Evolutionary conservation across 2,113 vertebrate genomes (phyloP).

Genomic region (Colossoma macropomum): DNA sequence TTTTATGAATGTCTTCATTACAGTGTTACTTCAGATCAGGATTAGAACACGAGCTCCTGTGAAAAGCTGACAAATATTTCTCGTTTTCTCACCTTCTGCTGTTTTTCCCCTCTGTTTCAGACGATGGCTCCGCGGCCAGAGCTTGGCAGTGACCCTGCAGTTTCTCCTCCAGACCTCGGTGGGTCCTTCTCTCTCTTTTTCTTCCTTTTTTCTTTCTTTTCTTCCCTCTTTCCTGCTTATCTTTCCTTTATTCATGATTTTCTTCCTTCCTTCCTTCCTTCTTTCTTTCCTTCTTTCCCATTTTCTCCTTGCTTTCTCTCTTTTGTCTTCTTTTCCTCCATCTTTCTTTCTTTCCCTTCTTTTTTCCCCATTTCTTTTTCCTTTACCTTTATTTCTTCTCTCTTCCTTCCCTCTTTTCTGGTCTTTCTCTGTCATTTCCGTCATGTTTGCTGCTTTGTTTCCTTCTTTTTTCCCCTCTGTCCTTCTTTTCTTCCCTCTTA

Average conservation of each 20-base stretch:
- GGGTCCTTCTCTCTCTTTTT: not conserved
- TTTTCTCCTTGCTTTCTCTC: not conserved
- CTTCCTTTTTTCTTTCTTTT: not conserved
- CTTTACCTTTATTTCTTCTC: too few relatives aligned
- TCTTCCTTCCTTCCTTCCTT: not conserved
- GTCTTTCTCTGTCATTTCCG: not conserved
- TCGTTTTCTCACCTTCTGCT: not conserved
- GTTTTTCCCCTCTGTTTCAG: constrained; percentile 61
- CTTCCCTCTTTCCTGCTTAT: not conserved
- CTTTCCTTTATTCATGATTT: too few relatives aligned
- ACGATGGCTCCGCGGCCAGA: constrained; percentile 89
- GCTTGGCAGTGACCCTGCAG: constrained; percentile 72
- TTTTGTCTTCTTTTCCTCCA: not conserved
- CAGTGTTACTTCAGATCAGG: too few relatives aligned
- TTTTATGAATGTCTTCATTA: too few relatives aligned
- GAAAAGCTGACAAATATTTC: too few relatives aligned
- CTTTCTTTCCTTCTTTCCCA: not conserved
- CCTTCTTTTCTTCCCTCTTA: not conserved
- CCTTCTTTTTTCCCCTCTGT: not conserved
- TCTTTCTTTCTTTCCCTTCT: not conserved
- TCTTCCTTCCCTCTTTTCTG: not conserved
- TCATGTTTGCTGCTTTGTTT: not conserved
- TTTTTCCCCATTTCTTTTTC: too few relatives aligned
- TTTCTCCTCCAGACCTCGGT: constrained; percentile 65
- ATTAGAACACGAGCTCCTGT: too few relatives aligned